These are phyloP conservation scores for Trissolcus japonicus DNA, from an alignment of 2,888 invertebrate genomes.

Conservation along the genomic window DNA sequence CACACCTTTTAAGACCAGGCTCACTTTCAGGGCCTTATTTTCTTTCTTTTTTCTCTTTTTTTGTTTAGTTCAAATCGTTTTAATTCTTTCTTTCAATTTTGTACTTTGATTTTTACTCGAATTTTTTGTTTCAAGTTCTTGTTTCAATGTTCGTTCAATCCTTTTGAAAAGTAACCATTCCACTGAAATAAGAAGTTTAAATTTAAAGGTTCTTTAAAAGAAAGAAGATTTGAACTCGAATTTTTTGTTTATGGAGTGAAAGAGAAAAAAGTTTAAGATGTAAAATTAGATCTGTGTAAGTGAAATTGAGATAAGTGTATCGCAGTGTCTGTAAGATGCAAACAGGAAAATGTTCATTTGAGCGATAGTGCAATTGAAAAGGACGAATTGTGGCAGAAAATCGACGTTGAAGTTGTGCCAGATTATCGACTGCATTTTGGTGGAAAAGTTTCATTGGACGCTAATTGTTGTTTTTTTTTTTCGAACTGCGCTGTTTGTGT, in stretches of 20 bases:
- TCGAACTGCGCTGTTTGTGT: neutral
- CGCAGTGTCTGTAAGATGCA: constrained; percentile 16
- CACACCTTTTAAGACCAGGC: neutral
- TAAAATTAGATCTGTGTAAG: too few species aligned
- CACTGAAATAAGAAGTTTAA: neutral
- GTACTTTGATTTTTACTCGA: too few species aligned
- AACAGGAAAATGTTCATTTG: constrained; percentile 41
- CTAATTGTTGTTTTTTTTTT: neutral
- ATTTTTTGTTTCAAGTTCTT: too few species aligned
- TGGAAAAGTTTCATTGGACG: constrained; percentile 13
- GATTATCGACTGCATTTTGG: constrained; percentile 10
- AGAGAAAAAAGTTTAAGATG: too few species aligned
- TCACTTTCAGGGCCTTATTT: constrained; percentile 1
- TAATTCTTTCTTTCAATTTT: neutral
- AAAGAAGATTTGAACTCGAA: too few species aligned
- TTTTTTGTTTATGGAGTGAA: too few species aligned
- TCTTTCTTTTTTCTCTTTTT: neutral
- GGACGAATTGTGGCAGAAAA: constrained; percentile 22
- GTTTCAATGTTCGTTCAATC: too few species aligned
- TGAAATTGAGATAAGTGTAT: constrained; percentile 8
- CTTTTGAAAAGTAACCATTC: too few species aligned
- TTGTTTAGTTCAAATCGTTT: neutral
- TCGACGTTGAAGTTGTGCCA: constrained; percentile 19
- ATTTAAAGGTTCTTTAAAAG: too few species aligned
- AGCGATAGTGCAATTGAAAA: constrained; percentile 27